Conservation (phyloP, 2,113 vertebrate genomes). For the Indicator indicator region DNA sequence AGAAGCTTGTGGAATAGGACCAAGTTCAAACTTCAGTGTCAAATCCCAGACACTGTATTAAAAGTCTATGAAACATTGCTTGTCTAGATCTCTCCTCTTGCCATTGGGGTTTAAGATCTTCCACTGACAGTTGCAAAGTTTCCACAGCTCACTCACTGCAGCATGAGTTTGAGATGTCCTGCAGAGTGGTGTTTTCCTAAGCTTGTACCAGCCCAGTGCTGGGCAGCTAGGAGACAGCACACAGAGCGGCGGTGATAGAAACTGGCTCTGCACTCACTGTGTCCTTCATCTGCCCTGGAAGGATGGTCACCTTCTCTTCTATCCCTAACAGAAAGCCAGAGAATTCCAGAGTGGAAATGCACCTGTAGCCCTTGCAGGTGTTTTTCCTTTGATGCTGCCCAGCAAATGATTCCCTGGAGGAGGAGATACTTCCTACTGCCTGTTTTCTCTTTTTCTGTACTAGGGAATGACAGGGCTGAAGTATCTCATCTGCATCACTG, state of each 20-base stretch:
- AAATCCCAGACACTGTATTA: not conserved
- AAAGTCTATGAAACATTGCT: not conserved
- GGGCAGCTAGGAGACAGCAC: not conserved
- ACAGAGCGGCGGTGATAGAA: not conserved
- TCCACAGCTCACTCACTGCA: not conserved
- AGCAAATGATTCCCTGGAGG: not conserved
- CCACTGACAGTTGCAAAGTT: not conserved
- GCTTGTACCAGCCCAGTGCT: not conserved
- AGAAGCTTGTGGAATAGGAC: not conserved
- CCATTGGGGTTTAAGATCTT: not conserved
- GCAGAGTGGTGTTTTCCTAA: not conserved
- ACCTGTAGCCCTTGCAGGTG: not conserved
- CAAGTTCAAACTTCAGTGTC: not conserved
- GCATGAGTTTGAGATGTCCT: not conserved
- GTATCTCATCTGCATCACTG: not conserved
- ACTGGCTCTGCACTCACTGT: not conserved
- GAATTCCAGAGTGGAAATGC: not conserved
- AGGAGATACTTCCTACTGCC: not conserved
- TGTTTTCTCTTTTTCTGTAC: not conserved
- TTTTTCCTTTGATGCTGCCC: not conserved
- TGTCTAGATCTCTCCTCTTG: not conserved
- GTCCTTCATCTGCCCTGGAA: not conserved
- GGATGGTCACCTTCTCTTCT: not conserved
- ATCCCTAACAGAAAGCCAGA: not conserved
- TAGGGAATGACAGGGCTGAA: not conserved